Percentiles rank a stretch among this genome's conserved stretches.
These are phyloP conservation scores for Crotalus horridus DNA, from an alignment of 2,113 vertebrate species.

Conservation along the genomic window DNA sequence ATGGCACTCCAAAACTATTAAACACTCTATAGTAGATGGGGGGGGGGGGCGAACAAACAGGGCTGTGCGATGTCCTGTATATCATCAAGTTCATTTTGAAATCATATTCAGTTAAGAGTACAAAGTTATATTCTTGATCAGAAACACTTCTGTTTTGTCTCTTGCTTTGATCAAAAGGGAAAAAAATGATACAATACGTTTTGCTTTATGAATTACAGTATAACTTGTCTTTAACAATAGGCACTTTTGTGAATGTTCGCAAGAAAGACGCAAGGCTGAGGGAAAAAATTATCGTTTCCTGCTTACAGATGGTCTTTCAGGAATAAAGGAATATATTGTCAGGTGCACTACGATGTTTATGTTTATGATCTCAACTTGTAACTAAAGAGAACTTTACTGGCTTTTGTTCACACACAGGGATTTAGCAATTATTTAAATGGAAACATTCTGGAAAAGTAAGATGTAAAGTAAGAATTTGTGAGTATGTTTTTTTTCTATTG, in stretches of 20 bases:
- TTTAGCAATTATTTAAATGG: background rate
- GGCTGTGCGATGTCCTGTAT: background rate
- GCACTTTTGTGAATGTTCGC: background rate
- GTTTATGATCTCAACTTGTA: background rate
- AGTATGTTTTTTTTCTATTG: background rate
- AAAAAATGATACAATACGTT: background rate
- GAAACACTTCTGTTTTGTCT: background rate
- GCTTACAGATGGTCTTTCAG: conserved; percentile 4
- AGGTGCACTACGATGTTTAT: background rate
- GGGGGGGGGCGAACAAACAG: background rate
- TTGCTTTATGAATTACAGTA: background rate
- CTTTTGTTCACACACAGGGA: background rate
- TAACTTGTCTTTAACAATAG: conserved; percentile 6
- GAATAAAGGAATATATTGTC: background rate
- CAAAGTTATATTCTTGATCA: background rate
- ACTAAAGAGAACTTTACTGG: conserved; percentile 1
- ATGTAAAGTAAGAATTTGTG: background rate
- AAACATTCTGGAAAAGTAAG: background rate
- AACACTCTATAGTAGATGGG: background rate
- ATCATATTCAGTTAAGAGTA: background rate
- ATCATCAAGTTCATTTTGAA: background rate
- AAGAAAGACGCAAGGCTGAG: background rate
- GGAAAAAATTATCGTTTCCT: background rate
- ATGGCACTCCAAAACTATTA: background rate
- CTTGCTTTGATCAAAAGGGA: background rate